phyloP scores from a whole-genome alignment of 2,888 invertebrate species.

The Druceiella hillmani region DNA sequence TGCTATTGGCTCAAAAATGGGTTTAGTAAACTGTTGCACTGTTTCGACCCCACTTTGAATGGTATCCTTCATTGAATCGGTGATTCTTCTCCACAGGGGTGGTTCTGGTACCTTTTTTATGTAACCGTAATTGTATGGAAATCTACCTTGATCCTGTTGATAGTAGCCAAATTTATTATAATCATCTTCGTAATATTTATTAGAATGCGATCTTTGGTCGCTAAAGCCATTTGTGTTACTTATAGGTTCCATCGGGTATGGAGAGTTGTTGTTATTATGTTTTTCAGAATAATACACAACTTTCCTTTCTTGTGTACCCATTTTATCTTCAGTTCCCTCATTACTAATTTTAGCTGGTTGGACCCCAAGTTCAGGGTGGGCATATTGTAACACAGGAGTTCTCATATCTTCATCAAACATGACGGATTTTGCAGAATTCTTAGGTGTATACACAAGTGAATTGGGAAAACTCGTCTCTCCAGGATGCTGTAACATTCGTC shows the following conservation, averaged over 20 bases:
- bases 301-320: slow-evolving; percentile 36
- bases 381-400: slow-evolving; percentile 72
- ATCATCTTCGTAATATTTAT: slow-evolving; percentile 46
- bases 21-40: slow-evolving; percentile 60
- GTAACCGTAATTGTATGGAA: slow-evolving; percentile 58
- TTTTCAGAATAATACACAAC: slow-evolving; percentile 48
- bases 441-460: slow-evolving; percentile 59
- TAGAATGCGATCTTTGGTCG: slow-evolving; percentile 39
- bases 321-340: slow-evolving; percentile 34
- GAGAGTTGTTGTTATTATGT: slow-evolving; percentile 52
- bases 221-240: slow-evolving; percentile 33
- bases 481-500: slow-evolving; percentile 66
- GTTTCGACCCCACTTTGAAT: slow-evolving; percentile 65
- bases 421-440: slow-evolving; percentile 49
- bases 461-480: slow-evolving; percentile 60
- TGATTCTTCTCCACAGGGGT: slow-evolving; percentile 68
- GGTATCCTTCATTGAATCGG: slow-evolving; percentile 67
- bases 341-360: slow-evolving; percentile 63
- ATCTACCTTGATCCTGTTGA: slow-evolving; percentile 48
- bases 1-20: slow-evolving; percentile 54
- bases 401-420: slow-evolving; percentile 66
- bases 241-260: slow-evolving; percentile 50
- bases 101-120: slow-evolving; percentile 54
- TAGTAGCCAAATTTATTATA: slow-evolving; percentile 52
- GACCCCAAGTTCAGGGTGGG: slow-evolving; percentile 73